Evolutionary conservation across 2,113 vertebrate genomes (phyloP).

Genomic region (Notarius quadriscutis): DNA sequence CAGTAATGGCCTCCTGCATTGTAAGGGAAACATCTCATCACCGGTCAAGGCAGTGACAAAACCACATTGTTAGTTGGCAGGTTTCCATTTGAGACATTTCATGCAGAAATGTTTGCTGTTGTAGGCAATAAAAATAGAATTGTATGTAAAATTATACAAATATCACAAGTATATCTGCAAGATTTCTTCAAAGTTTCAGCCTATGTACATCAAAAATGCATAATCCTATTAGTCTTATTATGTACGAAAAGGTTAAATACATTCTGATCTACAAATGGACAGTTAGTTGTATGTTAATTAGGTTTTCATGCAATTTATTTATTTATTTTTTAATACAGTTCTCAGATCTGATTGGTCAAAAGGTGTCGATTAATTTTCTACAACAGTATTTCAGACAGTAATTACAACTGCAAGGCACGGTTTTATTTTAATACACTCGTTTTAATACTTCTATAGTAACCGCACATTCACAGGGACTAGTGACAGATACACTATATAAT

Average conservation of each 20-base stretch:
- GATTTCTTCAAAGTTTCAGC: background rate
- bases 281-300: constrained; percentile 19
- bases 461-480: background rate
- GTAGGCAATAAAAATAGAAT: background rate
- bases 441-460: background rate
- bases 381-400: background rate
- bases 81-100: background rate
- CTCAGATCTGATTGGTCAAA: background rate
- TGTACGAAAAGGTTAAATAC: constrained; percentile 26
- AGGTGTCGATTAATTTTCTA: background rate
- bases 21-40: constrained; percentile 2
- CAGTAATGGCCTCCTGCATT: constrained; percentile 13
- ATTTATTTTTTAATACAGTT: background rate
- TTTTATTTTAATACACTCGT: background rate
- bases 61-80: constrained; percentile 5
- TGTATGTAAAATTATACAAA: background rate
- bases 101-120: background rate
- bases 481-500: background rate
- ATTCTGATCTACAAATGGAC: constrained; percentile 41
- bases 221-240: background rate
- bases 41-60: background rate
- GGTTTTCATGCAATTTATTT: constrained; percentile 14
- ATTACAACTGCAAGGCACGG: background rate
- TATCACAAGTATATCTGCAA: background rate
- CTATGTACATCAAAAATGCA: background rate